These are phyloP conservation scores for Eriosoma lanigerum DNA, from an alignment of 1,140 invertebrate species.

Conservation along the genomic window DNA sequence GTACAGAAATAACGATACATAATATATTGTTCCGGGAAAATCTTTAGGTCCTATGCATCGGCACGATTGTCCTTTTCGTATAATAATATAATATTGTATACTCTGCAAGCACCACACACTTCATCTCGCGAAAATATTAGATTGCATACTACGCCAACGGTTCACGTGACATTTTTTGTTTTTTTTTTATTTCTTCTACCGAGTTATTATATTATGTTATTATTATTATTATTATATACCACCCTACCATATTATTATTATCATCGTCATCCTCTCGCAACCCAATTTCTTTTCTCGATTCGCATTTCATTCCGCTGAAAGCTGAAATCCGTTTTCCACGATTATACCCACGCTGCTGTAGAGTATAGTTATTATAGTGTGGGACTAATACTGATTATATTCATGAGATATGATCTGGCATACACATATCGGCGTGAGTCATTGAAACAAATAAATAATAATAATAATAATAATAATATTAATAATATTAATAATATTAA, in stretches of 20 bases:
- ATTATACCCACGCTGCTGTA: background rate
- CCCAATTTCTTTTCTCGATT: background rate
- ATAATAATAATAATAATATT: background rate
- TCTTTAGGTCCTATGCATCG: constrained; percentile 47
- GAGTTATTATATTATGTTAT: background rate
- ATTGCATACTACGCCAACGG: background rate
- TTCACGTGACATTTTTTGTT: constrained; percentile 41
- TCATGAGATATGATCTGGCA: background rate
- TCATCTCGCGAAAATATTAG: background rate
- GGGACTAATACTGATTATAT: background rate
- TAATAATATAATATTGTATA: background rate
- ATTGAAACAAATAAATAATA: background rate
- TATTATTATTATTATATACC: constrained; percentile 18
- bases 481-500: too few species aligned
- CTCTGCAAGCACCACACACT: background rate
- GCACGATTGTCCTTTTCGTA: constrained; percentile 36
- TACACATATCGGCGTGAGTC: background rate
- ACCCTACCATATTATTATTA: too few species aligned
- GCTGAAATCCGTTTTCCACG: constrained; percentile 20
- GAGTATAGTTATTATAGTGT: too few species aligned
- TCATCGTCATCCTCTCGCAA: background rate
- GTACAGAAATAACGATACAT: constrained; percentile 20
- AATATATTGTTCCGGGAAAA: constrained; percentile 38
- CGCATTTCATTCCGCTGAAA: constrained; percentile 43
- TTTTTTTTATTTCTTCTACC: background rate